Evolutionary conservation across 2,888 invertebrate genomes (phyloP).

Genomic region (Octodonta nipae): DNA sequence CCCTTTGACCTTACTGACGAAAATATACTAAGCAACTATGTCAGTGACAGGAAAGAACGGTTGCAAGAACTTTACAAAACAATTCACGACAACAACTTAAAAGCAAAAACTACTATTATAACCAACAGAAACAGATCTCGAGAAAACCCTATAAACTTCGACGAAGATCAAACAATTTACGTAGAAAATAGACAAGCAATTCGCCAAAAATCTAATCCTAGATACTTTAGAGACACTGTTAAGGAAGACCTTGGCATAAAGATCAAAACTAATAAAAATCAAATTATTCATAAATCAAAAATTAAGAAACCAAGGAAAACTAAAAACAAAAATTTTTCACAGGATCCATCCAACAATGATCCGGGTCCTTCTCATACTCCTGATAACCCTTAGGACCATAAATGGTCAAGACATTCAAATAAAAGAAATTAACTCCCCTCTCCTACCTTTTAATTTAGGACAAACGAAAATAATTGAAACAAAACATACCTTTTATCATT

Average conservation of each 20-base stretch:
- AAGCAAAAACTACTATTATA: conserved; percentile 2
- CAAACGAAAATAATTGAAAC: conserved; percentile 4
- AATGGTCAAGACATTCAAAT: background rate
- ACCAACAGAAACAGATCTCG: conserved; percentile 7
- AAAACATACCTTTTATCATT: conserved; percentile 11
- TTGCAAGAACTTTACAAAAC: conserved; percentile 8
- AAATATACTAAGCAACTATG: conserved; percentile 9
- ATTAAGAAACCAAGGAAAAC: conserved; percentile 6
- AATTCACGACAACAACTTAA: conserved; percentile 5
- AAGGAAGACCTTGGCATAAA: conserved; percentile 6
- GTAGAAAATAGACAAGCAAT: conserved; percentile 7
- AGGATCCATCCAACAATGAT: conserved; percentile 3
- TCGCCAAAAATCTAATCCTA: conserved; percentile 7
- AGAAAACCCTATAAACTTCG: conserved; percentile 6
- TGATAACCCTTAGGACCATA: background rate
- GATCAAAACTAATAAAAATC: conserved; percentile 4
- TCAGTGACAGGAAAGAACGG: conserved; percentile 7
- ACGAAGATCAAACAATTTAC: background rate
- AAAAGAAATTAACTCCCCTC: background rate
- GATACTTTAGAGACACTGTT: conserved; percentile 5
- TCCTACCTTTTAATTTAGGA: conserved; percentile 9
- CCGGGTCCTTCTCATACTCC: background rate
- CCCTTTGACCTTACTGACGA: conserved; percentile 12
- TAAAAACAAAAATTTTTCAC: background rate
- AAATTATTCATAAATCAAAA: conserved; percentile 9